Evolutionary conservation across 2,888 invertebrate genomes (phyloP).

Genomic region (Entomobrya proxima): DNA sequence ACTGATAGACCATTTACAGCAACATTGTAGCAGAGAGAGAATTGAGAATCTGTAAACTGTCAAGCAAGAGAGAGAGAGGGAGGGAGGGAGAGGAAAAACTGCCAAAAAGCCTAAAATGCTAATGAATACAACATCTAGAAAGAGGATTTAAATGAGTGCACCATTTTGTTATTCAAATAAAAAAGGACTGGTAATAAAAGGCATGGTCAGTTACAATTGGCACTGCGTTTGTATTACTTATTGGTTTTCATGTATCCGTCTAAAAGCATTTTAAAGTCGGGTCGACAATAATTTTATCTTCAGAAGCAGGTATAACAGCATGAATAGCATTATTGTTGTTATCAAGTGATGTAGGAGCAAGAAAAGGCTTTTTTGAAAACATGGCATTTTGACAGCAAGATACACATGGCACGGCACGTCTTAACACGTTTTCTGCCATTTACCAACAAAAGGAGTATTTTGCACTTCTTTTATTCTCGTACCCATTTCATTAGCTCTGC

Average conservation of each 20-base stretch:
- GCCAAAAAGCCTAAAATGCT: conserved; percentile 3
- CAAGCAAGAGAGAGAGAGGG: not conserved
- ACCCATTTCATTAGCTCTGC: conserved; percentile 56
- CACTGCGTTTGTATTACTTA: conserved; percentile 3
- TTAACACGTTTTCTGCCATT: conserved; percentile 32
- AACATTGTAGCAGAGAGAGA: not conserved
- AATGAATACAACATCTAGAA: conserved; percentile 20
- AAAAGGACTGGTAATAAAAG: not conserved
- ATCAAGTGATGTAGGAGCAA: conserved; percentile 31
- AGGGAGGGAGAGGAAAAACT: conserved; percentile 4
- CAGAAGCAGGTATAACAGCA: conserved; percentile 6
- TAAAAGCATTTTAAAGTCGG: conserved; percentile 20
- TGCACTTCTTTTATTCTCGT: conserved; percentile 31
- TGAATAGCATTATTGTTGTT: conserved; percentile 9
- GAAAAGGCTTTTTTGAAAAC: conserved; percentile 47
- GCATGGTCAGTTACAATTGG: conserved; percentile 32
- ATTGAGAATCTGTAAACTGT: no score
- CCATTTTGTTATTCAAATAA: not conserved
- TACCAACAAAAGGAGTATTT: conserved; percentile 37
- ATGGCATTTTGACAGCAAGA: conserved; percentile 43
- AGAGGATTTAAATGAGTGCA: conserved; percentile 19
- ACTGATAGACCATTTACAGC: not conserved
- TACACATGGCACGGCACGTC: not conserved
- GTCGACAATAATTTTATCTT: not conserved
- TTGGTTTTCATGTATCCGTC: not conserved